Percentiles rank a stretch among this genome's conserved stretches.
Conservation (phyloP, 2,888 invertebrate species). For the Bombylius discolor region DNA sequence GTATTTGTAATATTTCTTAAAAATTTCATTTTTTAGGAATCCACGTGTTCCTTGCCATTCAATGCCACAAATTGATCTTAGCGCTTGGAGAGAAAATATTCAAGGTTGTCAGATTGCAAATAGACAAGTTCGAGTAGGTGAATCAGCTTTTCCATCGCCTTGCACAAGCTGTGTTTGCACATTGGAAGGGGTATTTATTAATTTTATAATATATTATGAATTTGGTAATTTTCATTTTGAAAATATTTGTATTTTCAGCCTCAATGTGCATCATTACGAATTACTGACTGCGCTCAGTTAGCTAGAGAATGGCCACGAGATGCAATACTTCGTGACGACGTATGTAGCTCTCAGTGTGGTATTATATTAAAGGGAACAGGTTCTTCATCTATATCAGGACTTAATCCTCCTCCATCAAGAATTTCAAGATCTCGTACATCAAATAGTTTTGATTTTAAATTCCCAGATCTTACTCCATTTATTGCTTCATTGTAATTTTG, state of each 20-base stretch:
- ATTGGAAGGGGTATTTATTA: slow-evolving; percentile 58
- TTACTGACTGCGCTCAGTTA: slow-evolving; percentile 75
- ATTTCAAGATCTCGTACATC: slow-evolving; percentile 37
- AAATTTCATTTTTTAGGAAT: slow-evolving; percentile 42
- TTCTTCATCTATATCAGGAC: slow-evolving; percentile 25
- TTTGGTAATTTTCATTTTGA: not conserved
- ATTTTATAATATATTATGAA: not conserved
- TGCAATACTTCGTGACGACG: slow-evolving; percentile 69
- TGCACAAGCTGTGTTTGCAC: slow-evolving; percentile 84
- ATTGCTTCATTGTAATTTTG: slow-evolving; percentile 30
- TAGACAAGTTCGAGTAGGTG: slow-evolving; percentile 63
- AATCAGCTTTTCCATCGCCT: slow-evolving; percentile 77
- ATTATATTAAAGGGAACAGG: slow-evolving; percentile 45
- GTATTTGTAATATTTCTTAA: not conserved
- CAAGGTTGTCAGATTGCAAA: slow-evolving; percentile 74
- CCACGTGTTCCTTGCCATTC: slow-evolving; percentile 75
- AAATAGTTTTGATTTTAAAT: slow-evolving; percentile 50
- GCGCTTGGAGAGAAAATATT: slow-evolving; percentile 70
- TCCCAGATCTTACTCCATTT: slow-evolving; percentile 64
- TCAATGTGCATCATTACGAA: slow-evolving; percentile 75
- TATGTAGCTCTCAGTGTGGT: slow-evolving; percentile 83
- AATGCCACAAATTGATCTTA: slow-evolving; percentile 65
- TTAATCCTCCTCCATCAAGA: slow-evolving; percentile 29
- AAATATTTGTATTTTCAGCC: slow-evolving; percentile 45
- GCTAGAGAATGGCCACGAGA: slow-evolving; percentile 72